Percentiles rank a stretch among this genome's conserved stretches.
Evolutionary conservation across 2,113 vertebrate genomes (phyloP).

Genomic region (Clarias batrachus): DNA sequence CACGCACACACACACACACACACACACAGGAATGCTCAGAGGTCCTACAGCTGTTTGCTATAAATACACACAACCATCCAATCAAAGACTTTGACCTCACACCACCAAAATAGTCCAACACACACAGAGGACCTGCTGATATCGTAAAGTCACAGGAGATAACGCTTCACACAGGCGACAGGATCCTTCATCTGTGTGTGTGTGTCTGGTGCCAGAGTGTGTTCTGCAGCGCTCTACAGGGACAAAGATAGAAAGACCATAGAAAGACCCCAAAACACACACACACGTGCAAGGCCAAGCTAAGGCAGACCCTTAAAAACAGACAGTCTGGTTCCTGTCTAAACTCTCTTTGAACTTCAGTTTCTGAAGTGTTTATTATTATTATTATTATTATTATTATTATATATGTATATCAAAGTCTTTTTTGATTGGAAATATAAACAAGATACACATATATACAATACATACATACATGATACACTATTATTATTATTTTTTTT

Average conservation of each 20-base stretch:
- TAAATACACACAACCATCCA: slow-evolving; percentile 43
- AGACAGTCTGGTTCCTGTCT: not conserved
- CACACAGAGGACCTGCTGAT: slow-evolving; percentile 34
- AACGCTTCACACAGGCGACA: slow-evolving; percentile 41
- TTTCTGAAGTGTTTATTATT: not conserved
- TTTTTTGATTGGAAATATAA: no score
- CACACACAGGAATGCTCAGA: slow-evolving; percentile 7
- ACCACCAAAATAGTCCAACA: slow-evolving; percentile 34
- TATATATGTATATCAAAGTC: no score
- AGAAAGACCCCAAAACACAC: not conserved
- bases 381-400: no score
- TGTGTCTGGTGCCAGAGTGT: not conserved
- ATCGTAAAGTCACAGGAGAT: slow-evolving; percentile 35
- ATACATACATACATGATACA: no score
- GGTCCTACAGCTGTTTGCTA: slow-evolving; percentile 45
- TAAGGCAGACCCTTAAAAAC: not conserved
- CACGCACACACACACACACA: not conserved
- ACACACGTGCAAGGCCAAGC: not conserved
- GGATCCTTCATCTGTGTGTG: slow-evolving; percentile 1
- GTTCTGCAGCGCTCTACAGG: not conserved
- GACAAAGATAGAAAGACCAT: not conserved
- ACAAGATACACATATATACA: no score
- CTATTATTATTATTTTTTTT: no score
- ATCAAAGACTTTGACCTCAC: slow-evolving; percentile 43
- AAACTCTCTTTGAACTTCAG: not conserved